phyloP scores from a whole-genome alignment of 2,797 vertebrate genomes.

The Sebastiscus albofasciatus region DNA sequence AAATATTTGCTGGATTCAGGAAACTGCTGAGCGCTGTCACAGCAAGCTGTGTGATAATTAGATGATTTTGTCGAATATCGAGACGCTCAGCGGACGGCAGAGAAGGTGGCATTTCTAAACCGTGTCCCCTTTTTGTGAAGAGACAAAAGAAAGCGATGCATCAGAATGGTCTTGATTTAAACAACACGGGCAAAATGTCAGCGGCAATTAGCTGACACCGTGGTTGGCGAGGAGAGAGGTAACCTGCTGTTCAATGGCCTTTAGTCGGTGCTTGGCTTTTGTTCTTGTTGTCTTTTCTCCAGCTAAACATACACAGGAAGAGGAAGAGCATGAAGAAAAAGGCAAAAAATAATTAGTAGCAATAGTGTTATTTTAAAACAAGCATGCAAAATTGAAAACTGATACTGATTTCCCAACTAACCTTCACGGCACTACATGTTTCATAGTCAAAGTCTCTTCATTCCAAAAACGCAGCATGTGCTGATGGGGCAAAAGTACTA shows the following conservation, averaged over 20 bases:
- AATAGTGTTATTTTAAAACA: neutral
- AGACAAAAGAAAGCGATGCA: slow-evolving; percentile 74
- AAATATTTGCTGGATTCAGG: slow-evolving; percentile 52
- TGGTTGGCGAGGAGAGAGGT: slow-evolving; percentile 67
- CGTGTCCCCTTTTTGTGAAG: slow-evolving; percentile 53
- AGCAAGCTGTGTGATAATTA: slow-evolving; percentile 71
- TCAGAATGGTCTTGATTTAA: slow-evolving; percentile 76
- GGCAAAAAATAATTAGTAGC: neutral
- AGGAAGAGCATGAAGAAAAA: neutral
- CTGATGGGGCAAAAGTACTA: neutral
- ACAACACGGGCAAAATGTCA: slow-evolving; percentile 84
- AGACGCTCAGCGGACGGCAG: slow-evolving; percentile 61
- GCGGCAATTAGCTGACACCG: slow-evolving; percentile 81
- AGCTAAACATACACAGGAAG: slow-evolving; percentile 12
- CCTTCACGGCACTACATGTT: neutral
- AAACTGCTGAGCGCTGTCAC: slow-evolving; percentile 62
- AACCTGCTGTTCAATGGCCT: slow-evolving; percentile 83
- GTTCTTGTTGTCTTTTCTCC: slow-evolving; percentile 56
- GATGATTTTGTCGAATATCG: slow-evolving; percentile 57
- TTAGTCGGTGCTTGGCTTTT: slow-evolving; percentile 65
- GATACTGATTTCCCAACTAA: neutral
- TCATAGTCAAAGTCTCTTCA: neutral
- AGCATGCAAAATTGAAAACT: neutral
- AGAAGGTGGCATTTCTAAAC: slow-evolving; percentile 77
- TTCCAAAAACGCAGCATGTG: neutral